Evolutionary conservation across 2,113 vertebrate species (phyloP), one percentile per base, ranked within the genome.

Genomic region (Neodon shergylaensis): DNA sequence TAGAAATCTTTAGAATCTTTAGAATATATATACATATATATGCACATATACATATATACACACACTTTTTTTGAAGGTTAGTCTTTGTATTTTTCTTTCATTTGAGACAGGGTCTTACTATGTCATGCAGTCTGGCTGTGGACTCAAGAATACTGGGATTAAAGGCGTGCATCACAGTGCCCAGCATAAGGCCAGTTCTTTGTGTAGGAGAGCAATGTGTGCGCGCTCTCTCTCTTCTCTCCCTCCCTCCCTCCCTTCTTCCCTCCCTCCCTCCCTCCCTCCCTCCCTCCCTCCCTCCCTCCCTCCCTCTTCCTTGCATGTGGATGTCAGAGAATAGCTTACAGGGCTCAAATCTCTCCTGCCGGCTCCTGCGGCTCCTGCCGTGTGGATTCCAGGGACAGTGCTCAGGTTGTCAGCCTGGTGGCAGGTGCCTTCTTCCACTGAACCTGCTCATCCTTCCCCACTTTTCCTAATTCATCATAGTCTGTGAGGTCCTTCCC

Each of bases 1-100:
- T 94, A 24, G 63, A 93, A 65, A 33, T 39, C 88, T 86, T 52
- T 49, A n/a, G 72, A 86, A 44, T 92, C 44, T 78, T 49, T n/a
- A 77, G 54, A 65, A 24, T 61, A 24, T 8, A 61, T 8, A 24
- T 16, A 22, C 21, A 61, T 24, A 61, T 22, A 24, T 24, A 61
- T 24, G 7, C 61, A 61, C 22, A 24, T 5, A 61, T 17, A 24
- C 7, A 61, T 8, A 61, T 8, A 61, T 7, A 61, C 61, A 81
- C 21, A 65, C 2, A 65, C 3, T 1, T 22, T 47, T 13, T 68
- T 70, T 52, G 65, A 52, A 52, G 65, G 17, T 47, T 28, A 44
- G 81, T 66, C 39, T 47, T 82, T 82, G 79, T 61, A 14, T 52
- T 88, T 74, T 42, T 19, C 17, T 70, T 54, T 36, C 36, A 21